Evolutionary conservation across 2,113 vertebrate genomes (phyloP), one percentile per base, ranked within the genome.

Genomic region (Catharus fuscescens): DNA sequence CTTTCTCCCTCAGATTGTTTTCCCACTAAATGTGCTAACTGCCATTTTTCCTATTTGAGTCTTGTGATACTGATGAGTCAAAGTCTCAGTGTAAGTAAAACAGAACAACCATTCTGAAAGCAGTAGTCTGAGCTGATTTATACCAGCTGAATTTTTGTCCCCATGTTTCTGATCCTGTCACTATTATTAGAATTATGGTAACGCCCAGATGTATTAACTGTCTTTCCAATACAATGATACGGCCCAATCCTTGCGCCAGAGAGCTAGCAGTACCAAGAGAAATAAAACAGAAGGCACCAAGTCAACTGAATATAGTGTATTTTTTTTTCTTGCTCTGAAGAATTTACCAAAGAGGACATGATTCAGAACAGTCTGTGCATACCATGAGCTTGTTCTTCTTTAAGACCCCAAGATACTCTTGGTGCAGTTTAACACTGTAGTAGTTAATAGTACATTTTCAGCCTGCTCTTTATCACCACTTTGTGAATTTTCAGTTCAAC

Each of bases 1-100:
- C 56, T 80, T 92, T 92, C 56, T 83, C 72, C 67, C 40, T 94
- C 64, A 28, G 48, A 85, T 92, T 93, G 40, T 93, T 93, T 95
- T 95, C 91, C 90, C 76, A 92, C 84, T 87, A 79, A 59, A 86
- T 95, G 38, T 86, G 60, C 67, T 92, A 92, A 82, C 60, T 90
- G 61, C 77, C 40, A 40, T 94, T 95, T 95, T 96, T 93, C 65
- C 71, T 72, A 2, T 59, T 88, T 78, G 32, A 83, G 79, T 96
- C 80, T 93, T 93, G 73, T 96, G 94, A 90, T 96, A 50, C 32
- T 78, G 80, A 93, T 94, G 91, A 96, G 70, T 91, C 94, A 90
- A 90, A 93, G 85, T 65, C 85, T 94, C 73, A 72, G 66, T 72
- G 59, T 95, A 83, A 91, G 53, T 76, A 61, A 95, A 96, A 89